Evolutionary conservation across 2,797 vertebrate species (phyloP), one percentile per base, ranked within the genome.

Genomic region (Gobionotothen gibberifrons): DNA sequence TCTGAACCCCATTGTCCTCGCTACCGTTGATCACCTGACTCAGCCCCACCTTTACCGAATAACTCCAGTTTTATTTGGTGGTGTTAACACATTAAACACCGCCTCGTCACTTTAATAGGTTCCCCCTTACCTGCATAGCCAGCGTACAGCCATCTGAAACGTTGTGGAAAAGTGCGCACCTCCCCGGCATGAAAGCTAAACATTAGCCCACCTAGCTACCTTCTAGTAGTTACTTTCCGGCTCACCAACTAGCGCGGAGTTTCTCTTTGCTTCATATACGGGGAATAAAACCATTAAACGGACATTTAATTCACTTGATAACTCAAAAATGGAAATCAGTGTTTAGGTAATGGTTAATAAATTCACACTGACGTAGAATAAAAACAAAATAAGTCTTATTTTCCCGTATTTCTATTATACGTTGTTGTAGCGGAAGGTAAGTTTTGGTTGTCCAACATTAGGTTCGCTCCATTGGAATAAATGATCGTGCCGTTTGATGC

Each of bases 101-200:
- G 8, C 7, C 3, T 14, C 0, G 4, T 17, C 44, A 9, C 19
- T 2, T 15, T 2, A 10, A 7, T 4, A 11, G 0, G 3, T 36
- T 4, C 1, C 1, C 16, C 43, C 93, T 89, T 92, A 95, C 95
- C 94, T 95, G 94, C 95, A 95, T 65, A 95, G 54, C 95, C 95
- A 95, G 39, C 94, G 94, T 5, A 94, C 94, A 88, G 94, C 94
- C 95, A 95, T 95, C 85, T 56, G 90, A 84, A 75, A 9, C 43
- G 69, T 48, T 39, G 69, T 46, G 46, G 57, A 55, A 81, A 86
- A 76, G 59, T 57, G 54, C 55, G 64, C 81, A 64, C 59, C 70
- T 78, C 81, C 66, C 42, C 70, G 39, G 78, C 6, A 51, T 78
- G 88, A 72, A 85, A 84, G 86, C 88, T 87, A 68, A 86, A 87